Base-by-base conservation (phyloP, 2,888 invertebrate genomes). In the Synanthedon tipuliformis region DNA sequence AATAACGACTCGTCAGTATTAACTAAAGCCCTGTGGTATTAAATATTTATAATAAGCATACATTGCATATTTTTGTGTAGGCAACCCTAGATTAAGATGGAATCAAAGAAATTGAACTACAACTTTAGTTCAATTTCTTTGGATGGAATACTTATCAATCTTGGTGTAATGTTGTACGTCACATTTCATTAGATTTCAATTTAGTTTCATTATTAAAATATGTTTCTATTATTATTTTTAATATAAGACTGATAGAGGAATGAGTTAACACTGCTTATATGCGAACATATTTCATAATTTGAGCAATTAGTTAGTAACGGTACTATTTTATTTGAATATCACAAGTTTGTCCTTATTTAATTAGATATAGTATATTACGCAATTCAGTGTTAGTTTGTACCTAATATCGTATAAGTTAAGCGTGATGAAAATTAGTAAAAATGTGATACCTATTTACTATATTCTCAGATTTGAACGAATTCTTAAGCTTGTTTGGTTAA, bases 161-260 rank as follows among this genome's bases (percentile, higher is more conserved):
- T 77, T 61, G 67, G 58, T 76, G 74, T 78, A 64, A 65, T 66
- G 64, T 57, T 71, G 69, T 74, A 74, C 58, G 62, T 70, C 60
- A 67, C 65, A 53, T 59, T 56, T 56, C 51, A 45, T 54, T 51
- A 41, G 50, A 51, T 53, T 53, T 50, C 41, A 51, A 50, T 51
- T 34, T 51, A 50, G 52, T 56, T 53, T 27, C 34, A 23, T 12
- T 48, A 50, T 34, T 34, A 50, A 13, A 54, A 45, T 53, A 52
- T 55, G 50, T 54, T 34, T 34, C 3, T 51, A 54, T 54, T 50
- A 52, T 56, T 51, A 54, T 65, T 77, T 84, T 34, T 84, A 82
- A 72, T 78, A 83, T 85, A 85, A 86, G 85, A 86, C 84, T 85
- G 85, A 84, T 76, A 61, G 76, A 79, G 68, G 69, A 68, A 78